These are phyloP conservation scores for Apodemia duryi DNA, from an alignment of 2,888 invertebrate species.

Conservation along the genomic window DNA sequence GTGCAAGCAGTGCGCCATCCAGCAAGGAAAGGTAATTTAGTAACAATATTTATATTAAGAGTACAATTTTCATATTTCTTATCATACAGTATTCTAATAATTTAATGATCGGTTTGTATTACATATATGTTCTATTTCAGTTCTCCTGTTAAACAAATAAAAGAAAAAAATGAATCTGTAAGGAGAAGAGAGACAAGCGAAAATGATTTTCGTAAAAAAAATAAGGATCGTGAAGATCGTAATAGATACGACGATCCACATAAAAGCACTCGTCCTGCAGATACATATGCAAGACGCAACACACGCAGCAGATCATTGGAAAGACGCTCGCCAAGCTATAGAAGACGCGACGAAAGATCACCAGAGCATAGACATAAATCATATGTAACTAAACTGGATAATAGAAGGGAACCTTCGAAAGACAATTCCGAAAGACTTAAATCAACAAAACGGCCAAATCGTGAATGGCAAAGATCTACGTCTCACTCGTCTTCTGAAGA, in stretches of 20 bases:
- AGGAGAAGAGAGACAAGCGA: constrained; percentile 52
- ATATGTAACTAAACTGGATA: constrained; percentile 58
- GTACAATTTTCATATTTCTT: too few relatives aligned
- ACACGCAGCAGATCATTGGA: constrained; percentile 47
- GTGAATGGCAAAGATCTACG: constrained; percentile 45
- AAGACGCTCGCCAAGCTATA: constrained; percentile 49
- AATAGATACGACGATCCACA: constrained; percentile 53
- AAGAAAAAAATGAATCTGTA: constrained; percentile 50
- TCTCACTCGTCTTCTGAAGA: constrained; percentile 51
- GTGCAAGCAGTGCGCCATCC: constrained; percentile 58
- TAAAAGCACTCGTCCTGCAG: constrained; percentile 39
- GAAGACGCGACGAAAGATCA: constrained; percentile 29
- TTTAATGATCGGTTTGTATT: background rate
- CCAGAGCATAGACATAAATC: constrained; percentile 44
- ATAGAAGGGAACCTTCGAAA: constrained; percentile 44
- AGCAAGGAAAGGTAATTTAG: constrained; percentile 56
- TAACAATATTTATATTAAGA: too few relatives aligned
- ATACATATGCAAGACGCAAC: constrained; percentile 44
- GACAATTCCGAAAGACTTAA: constrained; percentile 43
- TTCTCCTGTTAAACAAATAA: constrained; percentile 58
- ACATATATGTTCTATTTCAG: constrained; percentile 41
- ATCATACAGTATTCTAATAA: background rate
- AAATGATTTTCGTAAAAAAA: constrained; percentile 54
- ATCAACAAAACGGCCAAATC: constrained; percentile 45
- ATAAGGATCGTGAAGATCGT: constrained; percentile 64